Conservation (phyloP, 2,888 invertebrate species). For the Conops quadrifasciatus region DNA sequence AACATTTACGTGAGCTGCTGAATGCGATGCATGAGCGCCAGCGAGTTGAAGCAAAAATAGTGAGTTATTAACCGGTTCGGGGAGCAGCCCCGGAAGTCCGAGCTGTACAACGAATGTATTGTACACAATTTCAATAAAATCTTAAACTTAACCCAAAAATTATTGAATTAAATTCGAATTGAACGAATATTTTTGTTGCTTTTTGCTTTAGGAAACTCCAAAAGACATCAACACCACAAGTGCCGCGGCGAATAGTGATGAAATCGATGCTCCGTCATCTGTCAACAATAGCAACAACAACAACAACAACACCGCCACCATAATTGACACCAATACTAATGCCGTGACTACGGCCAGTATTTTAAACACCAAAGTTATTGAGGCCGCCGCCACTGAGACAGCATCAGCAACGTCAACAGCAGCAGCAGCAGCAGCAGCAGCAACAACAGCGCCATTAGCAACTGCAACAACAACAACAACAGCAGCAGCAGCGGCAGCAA, state of each 20-base stretch:
- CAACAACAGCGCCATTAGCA: constrained; percentile 1
- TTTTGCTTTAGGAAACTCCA: constrained; percentile 59
- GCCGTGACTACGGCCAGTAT: not conserved
- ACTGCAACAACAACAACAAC: constrained; percentile 17
- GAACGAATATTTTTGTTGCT: constrained; percentile 15
- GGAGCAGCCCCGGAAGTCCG: too few relatives aligned
- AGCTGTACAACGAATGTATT: too few relatives aligned
- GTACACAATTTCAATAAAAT: constrained; percentile 1
- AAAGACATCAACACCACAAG: constrained; percentile 56
- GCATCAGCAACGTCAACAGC: constrained; percentile 11
- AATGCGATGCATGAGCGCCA: constrained; percentile 70
- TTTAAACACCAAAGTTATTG: not conserved
- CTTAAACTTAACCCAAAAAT: not conserved
- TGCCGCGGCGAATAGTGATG: constrained; percentile 53
- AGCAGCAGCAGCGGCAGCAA: constrained; percentile 24
- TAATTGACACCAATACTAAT: constrained; percentile 14
- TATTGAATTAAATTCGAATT: not conserved
- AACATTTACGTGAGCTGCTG: constrained; percentile 76
- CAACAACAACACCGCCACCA: constrained; percentile 37
- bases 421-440: not conserved
- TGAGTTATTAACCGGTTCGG: constrained; percentile 46
- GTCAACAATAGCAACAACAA: constrained; percentile 51
- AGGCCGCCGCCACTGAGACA: constrained; percentile 6
- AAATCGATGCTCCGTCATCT: constrained; percentile 54
- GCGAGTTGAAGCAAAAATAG: constrained; percentile 63